Evolutionary conservation across 1,140 invertebrate species (phyloP).

Genomic region (Ooceraea biroi): DNA sequence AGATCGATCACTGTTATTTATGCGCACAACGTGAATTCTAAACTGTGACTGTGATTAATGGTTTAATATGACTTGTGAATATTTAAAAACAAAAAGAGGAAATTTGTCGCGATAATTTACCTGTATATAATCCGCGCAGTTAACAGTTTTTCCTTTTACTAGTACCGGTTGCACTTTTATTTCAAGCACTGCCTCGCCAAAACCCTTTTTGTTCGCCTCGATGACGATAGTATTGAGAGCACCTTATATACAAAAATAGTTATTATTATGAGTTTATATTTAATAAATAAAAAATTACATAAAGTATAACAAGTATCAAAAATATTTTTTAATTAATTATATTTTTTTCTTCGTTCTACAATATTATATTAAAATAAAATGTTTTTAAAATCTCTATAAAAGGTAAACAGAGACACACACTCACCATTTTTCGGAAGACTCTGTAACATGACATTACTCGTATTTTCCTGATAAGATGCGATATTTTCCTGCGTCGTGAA

Average conservation of each 20-base stretch:
- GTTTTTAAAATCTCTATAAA: background rate
- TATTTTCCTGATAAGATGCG: slow-evolving; percentile 65
- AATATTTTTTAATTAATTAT: background rate
- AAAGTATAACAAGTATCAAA: slow-evolving; percentile 3
- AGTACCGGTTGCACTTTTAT: slow-evolving; percentile 77
- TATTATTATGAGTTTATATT: no score
- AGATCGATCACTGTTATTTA: slow-evolving; percentile 23
- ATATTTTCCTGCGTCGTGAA: slow-evolving; percentile 65
- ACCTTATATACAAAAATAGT: background rate
- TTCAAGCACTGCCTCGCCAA: slow-evolving; percentile 77
- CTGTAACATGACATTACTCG: slow-evolving; percentile 69
- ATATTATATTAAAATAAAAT: background rate
- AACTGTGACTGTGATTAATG: background rate
- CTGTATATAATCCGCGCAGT: slow-evolving; percentile 81
- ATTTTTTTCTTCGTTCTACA: background rate
- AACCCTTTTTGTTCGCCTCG: slow-evolving; percentile 72
- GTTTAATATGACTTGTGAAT: background rate
- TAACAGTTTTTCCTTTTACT: slow-evolving; percentile 64
- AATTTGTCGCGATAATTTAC: slow-evolving; percentile 70
- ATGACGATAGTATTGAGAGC: slow-evolving; percentile 74
- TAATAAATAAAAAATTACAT: background rate
- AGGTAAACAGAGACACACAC: slow-evolving; percentile 27
- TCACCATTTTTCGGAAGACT: slow-evolving; percentile 73
- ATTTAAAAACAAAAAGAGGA: background rate
- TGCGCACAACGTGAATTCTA: slow-evolving; percentile 1